phyloP scores from a whole-genome alignment of 2,113 vertebrate genomes.

The cat (Felis catus) region F.catus_Fca126_mat1.0 CM031417.1:38381001-38381500 shows the following conservation, averaged over 20 bases:
- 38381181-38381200: background rate
- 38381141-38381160: background rate
- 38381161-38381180: background rate
- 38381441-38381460: no score
- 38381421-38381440: no score
- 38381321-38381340: constrained; percentile 46
- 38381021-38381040: background rate
- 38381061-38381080: no score
- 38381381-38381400: background rate
- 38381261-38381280: background rate
- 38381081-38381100: background rate
- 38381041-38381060: background rate
- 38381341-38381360: background rate
- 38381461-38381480: no score
- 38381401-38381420: no score
- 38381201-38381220: background rate
- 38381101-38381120: background rate
- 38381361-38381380: background rate
- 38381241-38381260: background rate
- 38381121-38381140: background rate
- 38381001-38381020: background rate
- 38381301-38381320: background rate
- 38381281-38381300: background rate
- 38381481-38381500: no score
- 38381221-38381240: background rate